Base-by-base conservation (phyloP, 2,888 invertebrate species). In the Timandra comae region DNA sequence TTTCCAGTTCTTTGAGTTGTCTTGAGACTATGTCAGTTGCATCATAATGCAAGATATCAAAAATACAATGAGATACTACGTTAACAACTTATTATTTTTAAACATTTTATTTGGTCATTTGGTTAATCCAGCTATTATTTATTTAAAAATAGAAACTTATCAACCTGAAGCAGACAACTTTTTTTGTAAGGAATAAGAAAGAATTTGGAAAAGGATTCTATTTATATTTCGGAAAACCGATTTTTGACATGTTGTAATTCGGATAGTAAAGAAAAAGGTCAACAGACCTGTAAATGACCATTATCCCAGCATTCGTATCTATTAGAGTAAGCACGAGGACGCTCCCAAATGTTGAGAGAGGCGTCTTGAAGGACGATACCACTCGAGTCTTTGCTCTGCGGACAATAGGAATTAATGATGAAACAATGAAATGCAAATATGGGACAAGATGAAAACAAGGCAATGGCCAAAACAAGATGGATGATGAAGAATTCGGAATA, bases 261-360 rank as follows among this genome's bases (percentile, higher is more conserved):
- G 12, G 9, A 23, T 8, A 34, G 11, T 8, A 25, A 56, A 32
- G 12, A 21, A 27, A 34, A 31, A 34, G 33, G 34, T 19, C 36
- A 46, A 66, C 75, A 65, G 69, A 85, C 85, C 82, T 85, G 85
- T 41, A 85, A 74, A 52, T 85, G 85, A 50, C 60, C 71, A 63
- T 71, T 80, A 57, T 85, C 92, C 93, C 94, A 95, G 31, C 92
- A 90, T 55, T 95, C 94, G 71, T 95, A 95, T 46, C 94, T 88
- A 81, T 95, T 95, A 59, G 90, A 91, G 64, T 91, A 91, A 5
- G 93, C 93, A 46, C 91, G 89, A 7, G 93, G 93, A 8, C 93
- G 92, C 42, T 91, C 88, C 95, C 95, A 95, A 61, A 93, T 89
- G 67, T 93, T 93, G 74, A 95, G 77, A 23, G 89, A 86, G 12